Evolutionary conservation across 2,797 vertebrate genomes (phyloP), one percentile per base, ranked within the genome.

Genomic region (Liasis olivaceus): DNA sequence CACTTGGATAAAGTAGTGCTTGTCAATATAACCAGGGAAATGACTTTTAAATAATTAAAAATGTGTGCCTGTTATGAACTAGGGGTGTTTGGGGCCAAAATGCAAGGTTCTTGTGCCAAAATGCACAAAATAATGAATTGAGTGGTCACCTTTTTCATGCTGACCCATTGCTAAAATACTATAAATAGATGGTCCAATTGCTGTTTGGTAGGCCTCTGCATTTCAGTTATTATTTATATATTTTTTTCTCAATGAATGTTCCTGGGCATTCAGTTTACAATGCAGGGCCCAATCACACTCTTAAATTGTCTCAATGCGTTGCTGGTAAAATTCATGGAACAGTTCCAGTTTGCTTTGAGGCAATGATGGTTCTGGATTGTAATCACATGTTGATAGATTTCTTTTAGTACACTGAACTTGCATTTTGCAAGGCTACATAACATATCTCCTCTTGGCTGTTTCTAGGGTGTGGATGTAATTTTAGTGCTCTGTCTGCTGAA

Each of bases 1-100:
- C 5, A 13, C 56, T 77, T 47, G 64, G 85, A 36, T 59, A 59
- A 56, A 91, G 5, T 31, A 63, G 87, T 58, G 60, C 24, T 20
- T 64, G 89, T 63, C 88, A 90, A 31, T 24, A 60, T 62, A 64
- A 89, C 88, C 88, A 89, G 89, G 85, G n/a, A 54, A 77, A 31
- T 63, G 85, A 58, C 64, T 36, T 58, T 66, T 87, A 60, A 87
- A 90, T 90, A 87, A 90, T 93, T 77, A 56, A 93, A 93, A 93
- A 42, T 59, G 26, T 15, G 87, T 77, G 89, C 62, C 42, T 87
- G n/a, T 42, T 36, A 51, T 9, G 42, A 90, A 77, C 14, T 36
- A 24, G 87, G 36, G 91, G 24, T 12, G 1, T 72, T 56, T 7
- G 22, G 56, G 87, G 85, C 64, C 84, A 86, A 86, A 89, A 90